Evolutionary conservation across 92 coral and sea anemone species (phyloP), one percentile per base, ranked within the genome.

Genomic region (Parazoanthus swiftii): DNA sequence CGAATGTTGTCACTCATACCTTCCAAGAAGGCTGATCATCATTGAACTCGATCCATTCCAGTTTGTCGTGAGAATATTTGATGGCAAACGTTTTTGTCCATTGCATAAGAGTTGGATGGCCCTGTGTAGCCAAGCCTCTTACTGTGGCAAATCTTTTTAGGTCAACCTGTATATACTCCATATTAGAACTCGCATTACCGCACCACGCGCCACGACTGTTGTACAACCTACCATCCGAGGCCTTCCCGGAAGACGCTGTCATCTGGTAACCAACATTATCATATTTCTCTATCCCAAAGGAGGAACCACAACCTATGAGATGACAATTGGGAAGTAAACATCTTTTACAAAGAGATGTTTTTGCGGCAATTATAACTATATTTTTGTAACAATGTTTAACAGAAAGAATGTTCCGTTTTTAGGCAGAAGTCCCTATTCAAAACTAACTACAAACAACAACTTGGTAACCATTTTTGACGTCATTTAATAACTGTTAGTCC

Each of bases 161-260:
- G 29, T 78, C 81, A 78, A 78, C 81, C 65, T 78, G 81, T 44
- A 78, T 44, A 54, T 78, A 78, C 65, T 78, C 81, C 36, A 23
- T 44, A 3, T 6, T 48, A 78, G 81, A 76, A 3, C 25, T 20
- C 36, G 0, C 16, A 2, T 76, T 43, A 20, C 80, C 11, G 56
- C 80, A 76, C 80, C 80, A 76, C 36, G 56, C 54, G 26, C 56
- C 7, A 5, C 21, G 1, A 4, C 3, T 1, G 21, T 76, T 76
- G 37, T 76, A 76, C n/a, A 76, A 46, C n/a, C 80, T 76, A 9
- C 80, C 80, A 39, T 38, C 48, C 9, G 51, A 42, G 18, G 80
- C 80, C 9, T 23, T 16, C 2, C 80, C 80, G 26, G 54, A 76
- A 18, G 80, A 77, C 11, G 81, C 58, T 6, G 51, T 21, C 56